These are phyloP conservation scores for Halcyon chelicuti DNA, from an alignment of 2,797 vertebrate species.

Conservation along the genomic window DNA sequence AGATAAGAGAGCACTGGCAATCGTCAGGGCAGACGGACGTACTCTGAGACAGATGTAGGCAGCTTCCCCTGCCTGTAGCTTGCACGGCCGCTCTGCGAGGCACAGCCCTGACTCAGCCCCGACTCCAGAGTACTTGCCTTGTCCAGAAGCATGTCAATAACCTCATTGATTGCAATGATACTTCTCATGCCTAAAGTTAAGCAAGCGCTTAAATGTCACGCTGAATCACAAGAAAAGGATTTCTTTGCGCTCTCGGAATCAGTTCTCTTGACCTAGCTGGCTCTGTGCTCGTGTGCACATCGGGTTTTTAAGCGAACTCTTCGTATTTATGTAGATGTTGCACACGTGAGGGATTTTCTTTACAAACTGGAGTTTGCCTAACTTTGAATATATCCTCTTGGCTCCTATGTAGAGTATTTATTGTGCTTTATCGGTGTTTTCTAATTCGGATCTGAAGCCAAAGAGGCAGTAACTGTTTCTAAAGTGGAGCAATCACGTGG, in stretches of 20 bases:
- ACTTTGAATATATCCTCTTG: neutral
- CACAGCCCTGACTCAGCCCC: neutral
- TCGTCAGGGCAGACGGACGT: neutral
- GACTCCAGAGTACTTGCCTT: neutral
- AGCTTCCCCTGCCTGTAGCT: neutral
- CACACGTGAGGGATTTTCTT: neutral
- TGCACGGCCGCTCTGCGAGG: accelerated
- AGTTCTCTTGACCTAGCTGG: neutral
- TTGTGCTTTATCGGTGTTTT: neutral
- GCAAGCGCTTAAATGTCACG: neutral
- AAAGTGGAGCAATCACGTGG: neutral
- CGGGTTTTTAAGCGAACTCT: neutral
- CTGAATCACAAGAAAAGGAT: neutral
- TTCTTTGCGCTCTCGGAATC: accelerated
- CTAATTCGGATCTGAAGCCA: neutral
- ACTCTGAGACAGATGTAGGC: neutral
- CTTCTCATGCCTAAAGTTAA: neutral
- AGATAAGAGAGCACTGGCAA: neutral
- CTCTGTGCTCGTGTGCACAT: accelerated
- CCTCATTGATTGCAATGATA: neutral
- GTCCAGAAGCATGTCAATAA: neutral
- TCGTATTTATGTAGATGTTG: neutral
- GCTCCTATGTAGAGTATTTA: neutral
- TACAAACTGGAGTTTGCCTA: neutral
- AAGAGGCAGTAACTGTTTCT: neutral